Percentiles rank a stretch among this genome's conserved stretches.
Conservation (phyloP, 2,797 vertebrate species). For the Malacoraja senta region DNA sequence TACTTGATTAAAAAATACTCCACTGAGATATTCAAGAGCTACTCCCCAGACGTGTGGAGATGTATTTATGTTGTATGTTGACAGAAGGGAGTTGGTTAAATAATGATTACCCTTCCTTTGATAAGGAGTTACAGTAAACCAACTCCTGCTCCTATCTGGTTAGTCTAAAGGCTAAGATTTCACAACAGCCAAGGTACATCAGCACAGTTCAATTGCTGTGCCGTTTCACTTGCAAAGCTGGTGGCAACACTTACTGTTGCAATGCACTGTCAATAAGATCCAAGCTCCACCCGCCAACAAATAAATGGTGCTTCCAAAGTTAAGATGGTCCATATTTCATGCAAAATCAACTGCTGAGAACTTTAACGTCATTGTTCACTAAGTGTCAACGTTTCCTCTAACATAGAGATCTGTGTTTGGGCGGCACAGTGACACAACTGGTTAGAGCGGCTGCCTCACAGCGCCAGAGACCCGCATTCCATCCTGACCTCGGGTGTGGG, state of each 20-base stretch:
- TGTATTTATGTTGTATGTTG: not conserved
- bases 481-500: too few relatives aligned
- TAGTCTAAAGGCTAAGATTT: slow-evolving; percentile 26
- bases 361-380: not conserved
- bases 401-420: too few relatives aligned
- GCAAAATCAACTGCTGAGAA: not conserved
- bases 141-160: not conserved
- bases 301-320: not conserved
- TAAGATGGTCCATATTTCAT: not conserved
- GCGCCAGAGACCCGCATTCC: too few relatives aligned
- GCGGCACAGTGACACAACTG: too few relatives aligned
- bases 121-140: slow-evolving; percentile 9
- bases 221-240: not conserved
- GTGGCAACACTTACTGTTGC: not conserved
- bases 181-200: not conserved
- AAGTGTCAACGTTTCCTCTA: too few relatives aligned
- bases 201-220: not conserved
- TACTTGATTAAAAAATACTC: not conserved
- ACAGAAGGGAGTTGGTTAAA: not conserved
- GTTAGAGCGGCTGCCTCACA: too few relatives aligned
- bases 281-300: not conserved
- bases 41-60: not conserved
- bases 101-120: slow-evolving; percentile 13
- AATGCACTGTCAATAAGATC: not conserved
- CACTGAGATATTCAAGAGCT: not conserved